Base-by-base conservation (phyloP, 2,888 invertebrate species). In the Trypoxylon attenuatum region DNA sequence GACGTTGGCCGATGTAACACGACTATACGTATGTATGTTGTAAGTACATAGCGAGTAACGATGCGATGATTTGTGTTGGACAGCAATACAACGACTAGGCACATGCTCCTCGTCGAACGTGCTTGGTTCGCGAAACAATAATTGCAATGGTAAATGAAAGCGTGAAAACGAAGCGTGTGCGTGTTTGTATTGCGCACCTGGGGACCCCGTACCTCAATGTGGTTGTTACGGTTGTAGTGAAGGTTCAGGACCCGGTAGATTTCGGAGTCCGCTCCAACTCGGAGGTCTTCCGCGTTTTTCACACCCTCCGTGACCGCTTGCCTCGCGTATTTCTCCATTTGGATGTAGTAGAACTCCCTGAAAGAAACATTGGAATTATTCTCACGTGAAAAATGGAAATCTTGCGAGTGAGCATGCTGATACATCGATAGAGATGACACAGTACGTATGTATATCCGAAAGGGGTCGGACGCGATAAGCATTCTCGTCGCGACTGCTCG, bases 311-410 rank as follows among this genome's bases (percentile, higher is more conserved):
- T 96, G 82, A 99, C 94, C 47, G 98, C 96, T 89, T 99, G 98
- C 80, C 99, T 92, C 70, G 99, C 99, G 89, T 98, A 99, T 89
- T 99, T 99, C 90, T 99, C 99, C 99, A 99, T 99, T 90, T 99
- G 99, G 87, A 99, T 99, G 90, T 99, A 99, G 92, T 97, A 99
- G 91, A 99, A 99, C 91, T 99, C 99, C 89, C 99, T 99, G 92
- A 49, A 90, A 90, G 46, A 18, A 16, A 39, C 0, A 50, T 27
- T 6, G 1, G 10, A 33, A 13, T 10, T 33, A 33, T 33, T 1
- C n/a, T 10, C 33, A 33, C 13, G 2, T 8, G 13, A 10, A 33
- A 13, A 33, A 13, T 13, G 33, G 13, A 33, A 33, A 33, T 33
- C 0, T 33, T 25, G 25, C 25, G 25, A 25, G 25, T 25, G 5